Evolutionary conservation across 2,113 vertebrate genomes (phyloP), one percentile per base, ranked within the genome.

Genomic region (Thryonomys swinderianus): DNA sequence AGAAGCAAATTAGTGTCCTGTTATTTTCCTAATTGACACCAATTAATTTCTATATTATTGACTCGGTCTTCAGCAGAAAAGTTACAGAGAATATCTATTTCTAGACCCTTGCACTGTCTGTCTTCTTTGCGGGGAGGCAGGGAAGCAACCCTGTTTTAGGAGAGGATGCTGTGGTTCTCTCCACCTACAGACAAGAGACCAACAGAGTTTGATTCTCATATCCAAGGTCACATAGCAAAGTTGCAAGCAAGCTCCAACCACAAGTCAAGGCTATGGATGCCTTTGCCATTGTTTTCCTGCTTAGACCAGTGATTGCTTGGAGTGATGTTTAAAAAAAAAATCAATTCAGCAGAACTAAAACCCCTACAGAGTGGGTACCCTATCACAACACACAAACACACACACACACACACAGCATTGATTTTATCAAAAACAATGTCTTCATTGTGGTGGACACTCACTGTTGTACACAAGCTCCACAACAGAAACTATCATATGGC

Each of bases 321-420:
- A n/a, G 80, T 87, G 59, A 80, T 64, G 32, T 94, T 89, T 94
- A 51, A 83, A 95, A 51, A 51, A 7, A 51, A 96, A 93, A 42
- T 92, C 81, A 96, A 4, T 84, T 96, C 80, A 92, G 51, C 85
- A 55, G 62, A 96, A 93, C 25, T 90, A 86, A 93, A 96, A 93
- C 66, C 37, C 45, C 25, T 91, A 90, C 76, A 71, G 57, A 87
- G 78, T 82, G 48, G 61, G 78, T 86, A 83, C 71, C 48, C 71
- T 78, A 85, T 88, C 90, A 73, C 21, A 64, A 48, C 25, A 45
- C 45, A 40, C 14, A 69, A n/a, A 71, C 76, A 62, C 42, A 55
- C 42, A 55, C 30, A 74, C 25, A 55, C 42, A 76, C 73, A 59
- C 55, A 59, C n/a, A 23, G 37, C 17, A 57, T 21, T 88, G 80